phyloP scores from a whole-genome alignment of 2,113 vertebrate species.

The Illadopsis cleaveri region DNA sequence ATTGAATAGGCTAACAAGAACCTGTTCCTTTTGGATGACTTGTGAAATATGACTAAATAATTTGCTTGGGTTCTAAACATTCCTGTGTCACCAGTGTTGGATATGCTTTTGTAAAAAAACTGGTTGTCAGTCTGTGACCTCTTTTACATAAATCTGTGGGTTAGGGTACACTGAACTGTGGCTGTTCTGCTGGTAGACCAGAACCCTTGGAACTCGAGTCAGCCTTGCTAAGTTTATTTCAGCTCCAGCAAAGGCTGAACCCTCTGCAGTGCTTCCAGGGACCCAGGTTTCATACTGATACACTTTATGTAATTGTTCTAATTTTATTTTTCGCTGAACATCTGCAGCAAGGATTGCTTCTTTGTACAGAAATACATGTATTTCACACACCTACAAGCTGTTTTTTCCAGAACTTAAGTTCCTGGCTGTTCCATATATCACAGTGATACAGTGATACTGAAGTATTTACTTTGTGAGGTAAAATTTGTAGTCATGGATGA shows the following conservation, averaged over 20 bases:
- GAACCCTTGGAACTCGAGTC: conserved; percentile 38
- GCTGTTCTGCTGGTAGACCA: conserved; percentile 45
- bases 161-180: conserved; percentile 55
- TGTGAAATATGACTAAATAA: conserved; percentile 68
- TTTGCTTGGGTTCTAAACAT: conserved; percentile 52
- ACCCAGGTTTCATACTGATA: background rate
- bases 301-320: background rate
- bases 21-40: conserved; percentile 47
- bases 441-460: background rate
- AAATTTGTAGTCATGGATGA: background rate
- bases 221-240: conserved; percentile 22
- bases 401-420: background rate
- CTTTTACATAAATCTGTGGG: conserved; percentile 54
- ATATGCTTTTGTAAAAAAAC: conserved; percentile 60
- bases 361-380: background rate
- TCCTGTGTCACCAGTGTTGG: background rate
- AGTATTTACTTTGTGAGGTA: background rate
- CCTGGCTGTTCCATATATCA: background rate
- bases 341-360: background rate
- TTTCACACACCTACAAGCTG: background rate
- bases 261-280: conserved; percentile 3
- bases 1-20: conserved; percentile 65
- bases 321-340: conserved; percentile 10
- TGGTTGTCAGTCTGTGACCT: conserved; percentile 56
- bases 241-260: conserved; percentile 54